Base-by-base conservation (phyloP, 2,797 vertebrate species). In the Lindbergichthys nudifrons region DNA sequence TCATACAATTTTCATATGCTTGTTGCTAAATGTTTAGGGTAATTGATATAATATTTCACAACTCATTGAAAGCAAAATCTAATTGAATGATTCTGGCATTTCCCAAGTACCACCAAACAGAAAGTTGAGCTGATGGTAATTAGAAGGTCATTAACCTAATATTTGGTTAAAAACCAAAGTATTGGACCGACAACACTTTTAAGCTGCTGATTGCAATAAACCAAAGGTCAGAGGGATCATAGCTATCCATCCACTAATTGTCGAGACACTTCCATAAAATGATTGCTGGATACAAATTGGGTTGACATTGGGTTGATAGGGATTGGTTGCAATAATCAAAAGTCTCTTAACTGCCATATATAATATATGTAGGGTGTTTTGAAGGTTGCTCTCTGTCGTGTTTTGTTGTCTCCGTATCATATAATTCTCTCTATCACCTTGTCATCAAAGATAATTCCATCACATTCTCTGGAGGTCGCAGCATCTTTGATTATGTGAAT, bases 401-500 rank as follows among this genome's bases (percentile, higher is more conserved):
- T 60, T 41, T 30, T 42, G 21, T 51, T 42, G 15, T 43, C 32
- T 56, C 59, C 36, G 13, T 26, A 36, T 32, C 41, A 73, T 52
- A 46, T 42, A 15, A 47, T 21, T 65, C 43, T 45, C 32, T 26
- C 65, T 26, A 13, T 66, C 21, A 72, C 59, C 30, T 32, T 11
- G 48, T 54, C 42, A 64, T 32, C 59, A 39, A 15, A 6, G 16
- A 53, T 43, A 26, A 61, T 21, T 30, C 10, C n/a, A 1, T 26
- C 16, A 13, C 52, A 11, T 52, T 32, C 15, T 18, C 5, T 36
- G n/a, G 56, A 58, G 61, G 80, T 66, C 62, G 16, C 23, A 66
- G 39, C 3, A 1, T 14, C 46, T 70, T 26, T 47, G 23, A 74
- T 65, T 61, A 61, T 78, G 65, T 6, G 6, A 57, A 69, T 70